These are phyloP conservation scores for Drosophila neotestacea DNA, from an alignment of 2,888 invertebrate genomes.

Conservation along the genomic window DNA sequence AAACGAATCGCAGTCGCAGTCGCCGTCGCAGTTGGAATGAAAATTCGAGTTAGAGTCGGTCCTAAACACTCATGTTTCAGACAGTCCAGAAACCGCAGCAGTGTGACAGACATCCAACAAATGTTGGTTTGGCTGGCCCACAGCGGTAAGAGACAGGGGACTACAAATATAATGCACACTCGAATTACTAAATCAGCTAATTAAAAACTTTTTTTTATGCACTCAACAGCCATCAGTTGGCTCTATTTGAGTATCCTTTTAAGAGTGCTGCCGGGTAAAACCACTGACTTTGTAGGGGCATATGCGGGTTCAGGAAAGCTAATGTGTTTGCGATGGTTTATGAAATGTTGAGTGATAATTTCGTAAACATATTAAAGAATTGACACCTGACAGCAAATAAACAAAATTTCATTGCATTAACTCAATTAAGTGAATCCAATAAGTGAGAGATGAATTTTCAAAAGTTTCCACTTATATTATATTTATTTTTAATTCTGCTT, in stretches of 20 bases:
- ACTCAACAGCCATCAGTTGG: conserved; percentile 67
- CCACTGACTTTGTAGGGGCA: conserved; percentile 1
- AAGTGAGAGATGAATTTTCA: not conserved
- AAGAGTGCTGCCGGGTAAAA: conserved; percentile 9
- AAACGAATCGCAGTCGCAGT: conserved; percentile 20
- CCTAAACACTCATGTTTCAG: conserved; percentile 35
- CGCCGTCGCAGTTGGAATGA: not conserved
- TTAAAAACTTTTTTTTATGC: conserved; percentile 78
- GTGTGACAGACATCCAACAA: conserved; percentile 49
- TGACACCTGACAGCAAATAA: conserved; percentile 10
- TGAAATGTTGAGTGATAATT: conserved; percentile 43
- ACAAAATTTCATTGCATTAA: not conserved
- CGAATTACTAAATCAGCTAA: conserved; percentile 79
- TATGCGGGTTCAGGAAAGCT: conserved; percentile 19
- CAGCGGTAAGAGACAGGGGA: not conserved
- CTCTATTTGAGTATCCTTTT: conserved; percentile 21
- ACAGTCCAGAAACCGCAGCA: conserved; percentile 53
- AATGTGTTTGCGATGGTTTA: conserved; percentile 50
- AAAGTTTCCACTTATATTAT: not conserved
- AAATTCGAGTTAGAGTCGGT: not conserved
- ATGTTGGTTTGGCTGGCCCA: conserved; percentile 11
- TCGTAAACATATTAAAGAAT: conserved; percentile 12
- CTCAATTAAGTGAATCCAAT: not conserved
- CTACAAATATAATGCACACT: conserved; percentile 32
- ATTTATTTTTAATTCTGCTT: not conserved